Percentiles rank a stretch among this genome's conserved stretches.
These are phyloP conservation scores for Musca vetustissima DNA, from an alignment of 1,140 invertebrate species.

Conservation along the genomic window DNA sequence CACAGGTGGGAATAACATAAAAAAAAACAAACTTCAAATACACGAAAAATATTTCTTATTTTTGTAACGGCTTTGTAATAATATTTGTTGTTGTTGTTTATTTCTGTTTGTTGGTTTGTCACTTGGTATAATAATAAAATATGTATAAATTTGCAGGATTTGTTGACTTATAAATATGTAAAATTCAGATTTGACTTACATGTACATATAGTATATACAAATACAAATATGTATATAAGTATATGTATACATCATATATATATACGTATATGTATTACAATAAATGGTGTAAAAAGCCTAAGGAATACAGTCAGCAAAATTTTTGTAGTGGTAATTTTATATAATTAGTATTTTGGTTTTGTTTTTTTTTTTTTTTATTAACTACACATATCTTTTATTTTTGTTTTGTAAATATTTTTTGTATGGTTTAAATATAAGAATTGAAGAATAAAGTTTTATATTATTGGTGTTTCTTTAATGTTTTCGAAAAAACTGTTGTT, in stretches of 20 bases:
- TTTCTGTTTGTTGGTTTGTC: no score
- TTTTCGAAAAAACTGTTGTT: conserved; percentile 3
- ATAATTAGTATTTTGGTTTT: neutral
- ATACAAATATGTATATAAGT: conserved; percentile 7
- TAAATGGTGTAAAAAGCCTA: conserved; percentile 27
- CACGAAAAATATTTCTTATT: neutral
- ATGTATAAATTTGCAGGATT: conserved; percentile 13
- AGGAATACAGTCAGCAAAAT: conserved; percentile 27
- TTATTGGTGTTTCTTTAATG: conserved; percentile 19
- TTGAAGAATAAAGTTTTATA: conserved; percentile 16
- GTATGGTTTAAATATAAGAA: conserved; percentile 9
- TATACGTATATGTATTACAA: conserved; percentile 22
- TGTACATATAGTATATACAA: neutral
- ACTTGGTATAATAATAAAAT: neutral
- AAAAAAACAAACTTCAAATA: neutral
- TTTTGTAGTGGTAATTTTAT: conserved; percentile 2
- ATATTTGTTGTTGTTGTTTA: no score
- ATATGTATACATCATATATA: conserved; percentile 14
- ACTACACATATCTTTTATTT: conserved; percentile 11
- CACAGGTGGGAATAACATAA: conserved; percentile 20
- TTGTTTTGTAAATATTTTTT: conserved; percentile 17
- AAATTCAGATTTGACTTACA: conserved; percentile 17
- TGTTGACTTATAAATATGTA: conserved; percentile 9
- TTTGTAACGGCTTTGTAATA: neutral
- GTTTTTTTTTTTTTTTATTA: neutral